Conservation (phyloP, 2,888 invertebrate genomes). For the Ferdinandea cuprea region DNA sequence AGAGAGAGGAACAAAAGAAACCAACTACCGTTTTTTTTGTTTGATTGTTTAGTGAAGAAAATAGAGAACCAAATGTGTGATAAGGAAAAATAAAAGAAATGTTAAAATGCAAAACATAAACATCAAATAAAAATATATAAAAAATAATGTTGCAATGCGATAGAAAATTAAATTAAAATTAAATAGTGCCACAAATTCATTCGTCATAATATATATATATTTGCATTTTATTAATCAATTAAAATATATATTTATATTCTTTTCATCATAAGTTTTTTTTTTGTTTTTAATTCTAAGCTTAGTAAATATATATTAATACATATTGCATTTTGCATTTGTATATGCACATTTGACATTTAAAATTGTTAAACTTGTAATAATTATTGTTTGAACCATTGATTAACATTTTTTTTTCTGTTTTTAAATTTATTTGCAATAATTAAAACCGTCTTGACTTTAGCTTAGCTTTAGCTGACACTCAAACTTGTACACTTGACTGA, state of each 20-base stretch:
- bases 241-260: slow-evolving; percentile 66
- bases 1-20: slow-evolving; percentile 42
- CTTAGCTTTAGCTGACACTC: slow-evolving; percentile 62
- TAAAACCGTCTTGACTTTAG: slow-evolving; percentile 20
- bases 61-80: slow-evolving; percentile 25
- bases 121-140: slow-evolving; percentile 8
- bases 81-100: slow-evolving; percentile 7
- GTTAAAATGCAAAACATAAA: slow-evolving; percentile 53
- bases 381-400: slow-evolving; percentile 53
- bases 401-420: slow-evolving; percentile 34
- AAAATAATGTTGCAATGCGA: slow-evolving; percentile 40
- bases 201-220: slow-evolving; percentile 68
- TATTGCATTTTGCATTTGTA: slow-evolving; percentile 32
- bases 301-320: slow-evolving; percentile 59
- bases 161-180: slow-evolving; percentile 52
- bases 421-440: slow-evolving; percentile 19
- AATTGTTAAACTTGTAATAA: slow-evolving; percentile 46
- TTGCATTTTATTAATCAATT: slow-evolving; percentile 72
- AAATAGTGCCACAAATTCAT: slow-evolving; percentile 72
- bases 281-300: slow-evolving; percentile 48
- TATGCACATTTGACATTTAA: slow-evolving; percentile 66
- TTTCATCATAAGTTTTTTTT: slow-evolving; percentile 37
- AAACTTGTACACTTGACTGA: slow-evolving; percentile 70
- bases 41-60: slow-evolving; percentile 54
- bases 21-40: slow-evolving; percentile 32